Evolutionary conservation across 53 echinoderm and acorn worm genomes (phyloP), one percentile per base, ranked within the genome.

Genomic region (Temnopleurus reevesii): DNA sequence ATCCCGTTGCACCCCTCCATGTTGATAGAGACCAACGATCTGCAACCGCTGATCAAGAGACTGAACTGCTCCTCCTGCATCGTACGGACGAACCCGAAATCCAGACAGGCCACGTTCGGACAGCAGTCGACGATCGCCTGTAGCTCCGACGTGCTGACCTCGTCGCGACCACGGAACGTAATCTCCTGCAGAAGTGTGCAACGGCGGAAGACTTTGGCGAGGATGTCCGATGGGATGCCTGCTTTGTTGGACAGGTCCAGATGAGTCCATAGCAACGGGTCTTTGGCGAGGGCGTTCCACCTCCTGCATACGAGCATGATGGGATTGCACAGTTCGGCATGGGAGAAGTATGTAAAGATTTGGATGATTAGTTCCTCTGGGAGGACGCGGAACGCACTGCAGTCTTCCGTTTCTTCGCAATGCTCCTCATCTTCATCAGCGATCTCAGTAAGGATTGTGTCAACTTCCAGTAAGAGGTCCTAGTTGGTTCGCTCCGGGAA

Each of bases 1-100:
- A 94, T 83, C 1, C 21, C 35, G 9, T 91, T 92, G 44, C 92
- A 94, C 17, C 94, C 94, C 84, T 94, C 94, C 89, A 94, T 63
- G 61, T 94, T 94, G 6, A 94, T 30, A 38, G 44, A 49, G 5
- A 64, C 33, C 81, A 93, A 45, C 58, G 55, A 46, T 46, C 49
- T 54, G 56, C 82, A 36, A 34, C 82, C 82, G 27, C 46, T 56
- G 12, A 91, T 57, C 18, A 93, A 45, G 15, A 46, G 77, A 4
- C 81, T 53, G 46, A 88, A 88, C 13, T 92, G 45, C 38, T 49
- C 92, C 57, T 94, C 94, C 19, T 88, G 77, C 89, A 94, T 25
- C 29, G 28, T 64, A 47, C 46, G 41, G 86, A 86, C 86, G 31
- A 86, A 94, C 26, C 94, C 92, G 13, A 94, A 76, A 45, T 94